Percentiles rank a stretch among this genome's conserved stretches.
These are phyloP conservation scores for Micrasema longulum DNA, from an alignment of 1,140 invertebrate genomes.

Conservation along the genomic window DNA sequence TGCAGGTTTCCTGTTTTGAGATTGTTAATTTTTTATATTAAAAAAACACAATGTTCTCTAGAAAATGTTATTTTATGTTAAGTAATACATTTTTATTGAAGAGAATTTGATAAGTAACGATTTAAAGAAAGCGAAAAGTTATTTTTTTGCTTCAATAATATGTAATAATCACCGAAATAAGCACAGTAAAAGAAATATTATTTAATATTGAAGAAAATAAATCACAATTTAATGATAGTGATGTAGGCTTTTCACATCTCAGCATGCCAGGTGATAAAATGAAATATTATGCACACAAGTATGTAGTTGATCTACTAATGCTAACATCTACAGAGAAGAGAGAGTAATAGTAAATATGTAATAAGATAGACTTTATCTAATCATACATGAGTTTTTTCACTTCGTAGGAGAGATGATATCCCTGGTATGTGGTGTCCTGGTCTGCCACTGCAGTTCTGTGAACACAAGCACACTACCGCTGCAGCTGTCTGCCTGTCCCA, in stretches of 20 bases:
- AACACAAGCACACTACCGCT: conserved; percentile 65
- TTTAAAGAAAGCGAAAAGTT: no score
- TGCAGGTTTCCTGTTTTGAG: no score
- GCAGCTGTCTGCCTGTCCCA: conserved; percentile 54
- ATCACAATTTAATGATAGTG: no score
- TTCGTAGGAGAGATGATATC: conserved; percentile 98
- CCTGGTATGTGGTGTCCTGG: conserved; percentile 89
- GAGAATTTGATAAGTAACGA: no score
- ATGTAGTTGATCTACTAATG: conserved; percentile 38
- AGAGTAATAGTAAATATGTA: conserved; percentile 49
- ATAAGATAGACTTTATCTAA: conserved; percentile 55
- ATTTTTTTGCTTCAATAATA: no score
- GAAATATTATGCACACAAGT: conserved; percentile 22
- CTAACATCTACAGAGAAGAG: conserved; percentile 50
- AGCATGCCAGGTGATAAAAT: conserved; percentile 38
- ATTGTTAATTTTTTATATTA: no score
- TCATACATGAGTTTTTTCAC: conserved; percentile 99
- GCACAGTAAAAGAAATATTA: no score
- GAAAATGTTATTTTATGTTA: no score
- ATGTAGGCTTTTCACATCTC: conserved; percentile 31
- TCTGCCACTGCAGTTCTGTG: conserved; percentile 78
- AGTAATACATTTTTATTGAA: no score
- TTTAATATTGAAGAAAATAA: no score
- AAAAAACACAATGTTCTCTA: no score
- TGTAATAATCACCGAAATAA: no score